Conservation (phyloP, 2,888 invertebrate species). For the Latrodectus hesperus region DNA sequence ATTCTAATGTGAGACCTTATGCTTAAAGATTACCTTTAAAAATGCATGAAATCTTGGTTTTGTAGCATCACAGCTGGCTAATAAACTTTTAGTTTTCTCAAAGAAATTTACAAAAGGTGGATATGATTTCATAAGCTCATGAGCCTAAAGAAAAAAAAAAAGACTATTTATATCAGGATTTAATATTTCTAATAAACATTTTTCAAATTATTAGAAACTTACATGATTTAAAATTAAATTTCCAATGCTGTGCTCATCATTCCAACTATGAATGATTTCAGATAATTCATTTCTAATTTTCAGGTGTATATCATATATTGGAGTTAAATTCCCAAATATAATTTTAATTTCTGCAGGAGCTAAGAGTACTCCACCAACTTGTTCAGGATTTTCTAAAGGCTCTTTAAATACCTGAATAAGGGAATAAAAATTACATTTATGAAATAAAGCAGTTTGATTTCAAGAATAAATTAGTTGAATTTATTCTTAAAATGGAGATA, state of each 20-base stretch:
- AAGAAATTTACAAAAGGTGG: conserved; percentile 99
- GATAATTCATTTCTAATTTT: conserved; percentile 79
- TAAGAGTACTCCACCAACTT: conserved; percentile 75
- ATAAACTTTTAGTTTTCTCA: conserved; percentile 95
- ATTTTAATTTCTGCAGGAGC: conserved; percentile 94
- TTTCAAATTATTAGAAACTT: conserved; percentile 71
- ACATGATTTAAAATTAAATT: conserved; percentile 89
- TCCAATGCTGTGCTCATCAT: conserved; percentile 90
- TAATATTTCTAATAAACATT: conserved; percentile 12
- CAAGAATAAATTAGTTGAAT: no score
- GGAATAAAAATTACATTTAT: no score
- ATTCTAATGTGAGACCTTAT: neutral
- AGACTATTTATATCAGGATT: conserved; percentile 59
- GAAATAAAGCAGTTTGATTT: no score
- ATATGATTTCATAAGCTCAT: conserved; percentile 93
- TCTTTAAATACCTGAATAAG: conserved; percentile 65
- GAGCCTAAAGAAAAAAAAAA: conserved; percentile 78
- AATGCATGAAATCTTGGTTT: conserved; percentile 99
- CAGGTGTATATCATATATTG: conserved; percentile 94
- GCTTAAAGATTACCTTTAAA: conserved; percentile 84
- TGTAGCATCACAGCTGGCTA: conserved; percentile 90
- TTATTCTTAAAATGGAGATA: no score
- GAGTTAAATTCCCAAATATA: conserved; percentile 95
- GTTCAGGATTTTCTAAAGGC: conserved; percentile 63
- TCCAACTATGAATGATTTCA: conserved; percentile 83